Percentiles rank a stretch among this genome's conserved stretches.
Evolutionary conservation across 2,113 vertebrate species (phyloP).

Genomic region (Neopipo cinnamomea): DNA sequence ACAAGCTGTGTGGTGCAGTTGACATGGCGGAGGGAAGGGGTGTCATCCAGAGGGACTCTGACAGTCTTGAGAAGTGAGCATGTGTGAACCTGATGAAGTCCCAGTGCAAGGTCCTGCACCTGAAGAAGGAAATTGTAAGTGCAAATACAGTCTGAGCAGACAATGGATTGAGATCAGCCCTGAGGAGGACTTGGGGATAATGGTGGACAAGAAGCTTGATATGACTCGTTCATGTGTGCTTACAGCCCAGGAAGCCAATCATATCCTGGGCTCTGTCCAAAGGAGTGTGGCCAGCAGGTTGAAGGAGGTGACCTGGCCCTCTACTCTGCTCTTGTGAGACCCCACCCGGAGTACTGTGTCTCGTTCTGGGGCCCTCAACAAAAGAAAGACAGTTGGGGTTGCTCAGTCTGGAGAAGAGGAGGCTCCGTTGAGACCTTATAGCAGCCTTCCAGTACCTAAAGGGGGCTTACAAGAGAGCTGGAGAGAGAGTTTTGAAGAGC

Average conservation of each 20-base stretch:
- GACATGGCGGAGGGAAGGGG: not conserved
- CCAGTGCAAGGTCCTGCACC: not conserved
- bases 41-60: not conserved
- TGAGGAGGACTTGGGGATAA: not conserved
- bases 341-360: accelerated
- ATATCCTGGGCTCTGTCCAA: not conserved
- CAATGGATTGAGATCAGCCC: not conserved
- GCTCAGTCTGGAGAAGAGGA: not conserved
- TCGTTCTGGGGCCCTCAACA: not conserved
- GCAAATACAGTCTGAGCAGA: not conserved
- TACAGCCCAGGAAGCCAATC: not conserved
- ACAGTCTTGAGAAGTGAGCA: not conserved
- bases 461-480: not conserved
- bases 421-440: not conserved
- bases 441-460: not conserved
- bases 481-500: not conserved
- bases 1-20: not conserved
- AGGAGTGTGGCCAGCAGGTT: not conserved
- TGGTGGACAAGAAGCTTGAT: not conserved
- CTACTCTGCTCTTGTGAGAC: not conserved
- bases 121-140: not conserved
- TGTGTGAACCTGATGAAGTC: not conserved
- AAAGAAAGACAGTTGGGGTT: not conserved
- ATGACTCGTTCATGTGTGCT: not conserved
- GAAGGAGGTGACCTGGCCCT: not conserved